Percentiles rank a stretch among this genome's conserved stretches.
Evolutionary conservation across 2,113 vertebrate genomes (phyloP).

Genomic region (Gavialis gangeticus): DNA sequence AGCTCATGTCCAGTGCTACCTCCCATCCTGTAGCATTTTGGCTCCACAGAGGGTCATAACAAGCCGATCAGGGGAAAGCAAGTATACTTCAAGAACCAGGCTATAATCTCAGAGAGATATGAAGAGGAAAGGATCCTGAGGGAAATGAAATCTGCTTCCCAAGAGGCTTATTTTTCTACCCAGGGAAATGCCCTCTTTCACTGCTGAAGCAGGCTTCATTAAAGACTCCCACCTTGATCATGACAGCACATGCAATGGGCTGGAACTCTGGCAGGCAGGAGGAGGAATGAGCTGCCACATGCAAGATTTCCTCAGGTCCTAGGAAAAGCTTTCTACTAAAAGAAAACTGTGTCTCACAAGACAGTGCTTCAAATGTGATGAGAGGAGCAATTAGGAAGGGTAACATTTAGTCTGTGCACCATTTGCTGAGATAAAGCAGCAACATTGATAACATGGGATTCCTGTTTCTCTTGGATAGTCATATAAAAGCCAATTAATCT

Average conservation of each 20-base stretch:
- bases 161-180: too few relatives aligned
- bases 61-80: too few relatives aligned
- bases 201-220: background rate
- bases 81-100: too few relatives aligned
- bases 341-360: background rate
- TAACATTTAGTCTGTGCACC: background rate
- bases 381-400: background rate
- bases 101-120: too few relatives aligned
- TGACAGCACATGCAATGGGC: too few relatives aligned
- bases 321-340: background rate
- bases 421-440: background rate
- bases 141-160: too few relatives aligned
- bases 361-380: background rate
- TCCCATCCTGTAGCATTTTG: too few relatives aligned
- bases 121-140: too few relatives aligned
- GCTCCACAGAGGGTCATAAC: too few relatives aligned
- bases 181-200: background rate
- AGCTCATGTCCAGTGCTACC: too few relatives aligned
- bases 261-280: too few relatives aligned
- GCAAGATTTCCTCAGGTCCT: background rate
- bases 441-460: background rate
- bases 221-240: background rate
- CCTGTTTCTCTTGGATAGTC: background rate
- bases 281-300: background rate
- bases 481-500: conserved; percentile 6